Evolutionary conservation across 1,140 invertebrate genomes (phyloP).

Genomic region (Antheraea pernyi): DNA sequence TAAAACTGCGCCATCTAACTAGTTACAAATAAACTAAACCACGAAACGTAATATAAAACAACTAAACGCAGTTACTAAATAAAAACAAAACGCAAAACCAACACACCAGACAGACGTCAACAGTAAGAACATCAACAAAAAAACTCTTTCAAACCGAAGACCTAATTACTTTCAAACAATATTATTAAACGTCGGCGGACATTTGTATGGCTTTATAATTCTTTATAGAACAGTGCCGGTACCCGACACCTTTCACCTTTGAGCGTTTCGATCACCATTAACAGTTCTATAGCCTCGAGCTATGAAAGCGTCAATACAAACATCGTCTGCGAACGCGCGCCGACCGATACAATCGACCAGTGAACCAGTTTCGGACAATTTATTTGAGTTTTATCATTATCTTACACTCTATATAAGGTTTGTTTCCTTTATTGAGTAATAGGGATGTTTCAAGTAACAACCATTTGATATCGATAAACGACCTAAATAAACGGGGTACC

Average conservation of each 20-base stretch:
- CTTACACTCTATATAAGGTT: neutral
- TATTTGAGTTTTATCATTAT: slow-evolving; percentile 1
- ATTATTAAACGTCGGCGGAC: neutral
- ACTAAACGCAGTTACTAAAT: neutral
- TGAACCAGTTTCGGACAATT: slow-evolving; percentile 9
- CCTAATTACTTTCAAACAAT: slow-evolving; percentile 3
- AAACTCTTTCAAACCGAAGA: neutral
- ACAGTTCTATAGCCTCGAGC: slow-evolving; percentile 29
- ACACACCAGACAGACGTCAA: neutral
- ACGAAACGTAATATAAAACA: neutral
- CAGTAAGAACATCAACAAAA: neutral
- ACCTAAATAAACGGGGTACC: neutral
- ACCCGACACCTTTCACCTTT: slow-evolving; percentile 38
- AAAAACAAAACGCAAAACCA: slow-evolving; percentile 4
- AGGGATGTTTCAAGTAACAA: neutral
- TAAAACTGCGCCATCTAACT: too few relatives aligned
- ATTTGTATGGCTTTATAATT: neutral
- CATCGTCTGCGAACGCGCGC: neutral
- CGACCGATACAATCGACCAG: slow-evolving; percentile 5
- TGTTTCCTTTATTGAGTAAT: neutral
- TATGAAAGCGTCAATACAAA: slow-evolving; percentile 47
- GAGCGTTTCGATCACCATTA: slow-evolving; percentile 31
- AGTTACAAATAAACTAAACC: too few relatives aligned
- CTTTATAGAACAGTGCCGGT: neutral
- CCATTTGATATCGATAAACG: neutral